A percentile compares a stretch with the other conserved stretches of the same genome.
These are phyloP conservation scores for Paedocypris sp. DNA, from an alignment of 2,113 vertebrate genomes.

Conservation along the genomic window DNA sequence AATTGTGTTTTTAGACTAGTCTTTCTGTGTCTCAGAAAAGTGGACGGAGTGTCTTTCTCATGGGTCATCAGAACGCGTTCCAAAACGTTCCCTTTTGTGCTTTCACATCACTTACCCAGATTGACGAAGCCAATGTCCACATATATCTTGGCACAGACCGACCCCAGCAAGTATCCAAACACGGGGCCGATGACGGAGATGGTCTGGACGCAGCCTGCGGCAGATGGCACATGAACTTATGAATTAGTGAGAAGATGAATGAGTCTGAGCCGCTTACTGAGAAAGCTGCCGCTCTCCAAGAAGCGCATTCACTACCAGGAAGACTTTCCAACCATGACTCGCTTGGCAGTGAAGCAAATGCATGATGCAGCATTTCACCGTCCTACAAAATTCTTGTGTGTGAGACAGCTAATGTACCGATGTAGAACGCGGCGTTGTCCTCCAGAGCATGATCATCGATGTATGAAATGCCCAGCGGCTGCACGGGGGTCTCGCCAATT, in stretches of 20 bases:
- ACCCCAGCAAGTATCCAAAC: constrained; percentile 76
- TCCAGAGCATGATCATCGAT: constrained; percentile 70
- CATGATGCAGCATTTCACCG: neutral
- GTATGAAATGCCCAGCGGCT: constrained; percentile 73
- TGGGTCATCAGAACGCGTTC: neutral
- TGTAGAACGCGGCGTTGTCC: constrained; percentile 72
- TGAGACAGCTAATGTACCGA: constrained; percentile 58
- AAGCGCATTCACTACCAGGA: neutral
- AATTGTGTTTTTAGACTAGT: neutral
- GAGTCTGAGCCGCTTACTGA: neutral
- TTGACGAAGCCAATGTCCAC: constrained; percentile 77
- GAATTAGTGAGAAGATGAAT: neutral
- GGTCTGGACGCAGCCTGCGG: constrained; percentile 71
- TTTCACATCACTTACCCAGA: constrained; percentile 60
- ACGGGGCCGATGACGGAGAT: constrained; percentile 73
- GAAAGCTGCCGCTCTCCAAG: neutral
- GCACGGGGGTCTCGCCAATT: constrained; percentile 74
- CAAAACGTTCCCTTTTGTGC: neutral
- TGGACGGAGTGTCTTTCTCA: too few species aligned
- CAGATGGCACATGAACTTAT: neutral
- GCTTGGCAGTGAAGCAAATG: neutral
- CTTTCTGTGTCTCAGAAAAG: neutral
- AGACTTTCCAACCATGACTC: neutral
- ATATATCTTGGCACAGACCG: constrained; percentile 72
- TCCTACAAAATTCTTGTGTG: neutral